Evolutionary conservation across 2,113 vertebrate species (phyloP).

Genomic region (Pangasianodon gigas): DNA sequence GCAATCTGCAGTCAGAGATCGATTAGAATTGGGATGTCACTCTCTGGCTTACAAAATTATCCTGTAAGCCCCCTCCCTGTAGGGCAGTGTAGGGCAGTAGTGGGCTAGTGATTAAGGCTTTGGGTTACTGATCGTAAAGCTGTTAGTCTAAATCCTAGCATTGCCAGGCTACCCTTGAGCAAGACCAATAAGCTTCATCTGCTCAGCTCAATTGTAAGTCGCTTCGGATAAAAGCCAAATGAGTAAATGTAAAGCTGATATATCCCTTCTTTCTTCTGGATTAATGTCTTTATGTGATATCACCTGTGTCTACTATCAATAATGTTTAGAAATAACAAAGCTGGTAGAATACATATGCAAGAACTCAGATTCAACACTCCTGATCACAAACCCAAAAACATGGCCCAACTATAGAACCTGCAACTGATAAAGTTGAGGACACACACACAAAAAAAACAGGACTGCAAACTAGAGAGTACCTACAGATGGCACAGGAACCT

Average conservation of each 20-base stretch:
- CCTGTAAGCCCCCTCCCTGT: neutral
- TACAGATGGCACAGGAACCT: neutral
- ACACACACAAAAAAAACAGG: neutral
- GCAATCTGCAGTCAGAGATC: neutral
- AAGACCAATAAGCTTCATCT: neutral
- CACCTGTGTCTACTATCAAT: neutral
- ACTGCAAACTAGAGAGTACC: neutral
- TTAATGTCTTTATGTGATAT: neutral
- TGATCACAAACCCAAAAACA: neutral
- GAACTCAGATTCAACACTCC: neutral
- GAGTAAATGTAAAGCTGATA: neutral
- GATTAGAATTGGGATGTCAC: neutral
- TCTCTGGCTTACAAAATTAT: neutral
- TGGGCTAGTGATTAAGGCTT: neutral
- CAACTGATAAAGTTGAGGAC: neutral
- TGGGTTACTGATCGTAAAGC: neutral
- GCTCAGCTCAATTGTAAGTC: neutral
- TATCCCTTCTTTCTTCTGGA: neutral
- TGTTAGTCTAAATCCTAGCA: neutral
- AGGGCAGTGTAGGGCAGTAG: too few relatives aligned
- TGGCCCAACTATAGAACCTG: neutral
- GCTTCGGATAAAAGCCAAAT: neutral
- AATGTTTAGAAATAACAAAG: neutral
- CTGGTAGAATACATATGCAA: neutral
- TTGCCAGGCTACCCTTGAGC: neutral